A percentile compares a stretch with the other conserved stretches of the same genome.
phyloP scores from a whole-genome alignment of 2,113 vertebrate genomes.

The Caretta caretta region DNA sequence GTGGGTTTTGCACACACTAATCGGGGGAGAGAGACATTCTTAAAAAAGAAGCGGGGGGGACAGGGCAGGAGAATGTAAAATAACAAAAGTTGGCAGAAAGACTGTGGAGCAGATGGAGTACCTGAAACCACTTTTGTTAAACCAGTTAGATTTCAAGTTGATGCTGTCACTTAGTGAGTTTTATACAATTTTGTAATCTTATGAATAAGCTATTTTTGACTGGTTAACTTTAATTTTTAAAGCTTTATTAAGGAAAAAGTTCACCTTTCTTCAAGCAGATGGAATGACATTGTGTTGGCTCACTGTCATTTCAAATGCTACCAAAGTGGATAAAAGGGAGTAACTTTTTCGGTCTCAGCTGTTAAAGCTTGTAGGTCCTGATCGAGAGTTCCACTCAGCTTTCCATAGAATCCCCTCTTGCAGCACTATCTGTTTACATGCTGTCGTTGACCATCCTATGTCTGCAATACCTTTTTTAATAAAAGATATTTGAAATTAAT shows the following conservation, averaged over 20 bases:
- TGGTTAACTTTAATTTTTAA: neutral
- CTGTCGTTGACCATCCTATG: neutral
- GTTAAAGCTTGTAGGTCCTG: neutral
- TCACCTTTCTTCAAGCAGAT: neutral
- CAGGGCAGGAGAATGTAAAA: neutral
- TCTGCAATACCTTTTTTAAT: neutral
- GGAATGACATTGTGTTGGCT: neutral
- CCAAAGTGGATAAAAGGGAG: neutral
- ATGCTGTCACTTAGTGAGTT: neutral
- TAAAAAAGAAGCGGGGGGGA: accelerated
- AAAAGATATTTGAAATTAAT: neutral
- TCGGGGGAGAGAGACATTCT: neutral
- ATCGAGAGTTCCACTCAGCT: neutral
- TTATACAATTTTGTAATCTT: neutral
- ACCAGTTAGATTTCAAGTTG: neutral
- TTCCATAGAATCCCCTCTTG: neutral
- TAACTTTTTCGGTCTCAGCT: neutral
- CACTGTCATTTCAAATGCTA: too few species aligned
- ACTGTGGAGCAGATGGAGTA: neutral
- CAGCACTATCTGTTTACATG: neutral
- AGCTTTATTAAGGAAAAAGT: neutral
- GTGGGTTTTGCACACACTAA: neutral
- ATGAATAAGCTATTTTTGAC: neutral
- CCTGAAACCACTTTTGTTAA: neutral
- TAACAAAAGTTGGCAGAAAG: neutral